These are phyloP conservation scores for Pilophorus perplexus DNA, from an alignment of 2,888 invertebrate genomes.

Conservation along the genomic window DNA sequence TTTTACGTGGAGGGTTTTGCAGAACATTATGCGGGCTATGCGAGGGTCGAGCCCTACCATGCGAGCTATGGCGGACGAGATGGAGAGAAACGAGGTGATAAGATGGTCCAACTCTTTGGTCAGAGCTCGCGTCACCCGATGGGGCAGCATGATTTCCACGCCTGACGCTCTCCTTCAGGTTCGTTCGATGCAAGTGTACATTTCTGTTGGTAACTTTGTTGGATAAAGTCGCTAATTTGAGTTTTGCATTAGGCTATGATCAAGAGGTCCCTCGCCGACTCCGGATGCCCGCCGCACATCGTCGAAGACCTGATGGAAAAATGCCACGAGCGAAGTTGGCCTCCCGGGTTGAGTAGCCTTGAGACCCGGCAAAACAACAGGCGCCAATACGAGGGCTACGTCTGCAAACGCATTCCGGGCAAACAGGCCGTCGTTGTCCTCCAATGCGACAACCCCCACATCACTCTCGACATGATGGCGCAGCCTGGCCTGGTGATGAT, in stretches of 20 bases:
- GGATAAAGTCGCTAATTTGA: background rate
- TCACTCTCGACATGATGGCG: slow-evolving; percentile 93
- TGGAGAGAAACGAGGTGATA: slow-evolving; percentile 90
- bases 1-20: slow-evolving; percentile 39
- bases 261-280: slow-evolving; percentile 86
- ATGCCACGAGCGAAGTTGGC: slow-evolving; percentile 95
- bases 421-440: slow-evolving; percentile 94
- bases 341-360: slow-evolving; percentile 83
- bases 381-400: slow-evolving; percentile 88
- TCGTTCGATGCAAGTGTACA: background rate
- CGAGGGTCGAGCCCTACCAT: slow-evolving; percentile 75
- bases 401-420: slow-evolving; percentile 90
- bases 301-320: slow-evolving; percentile 95
- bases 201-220: background rate
- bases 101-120: slow-evolving; percentile 82
- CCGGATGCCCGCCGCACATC: slow-evolving; percentile 89
- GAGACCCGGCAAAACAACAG: slow-evolving; percentile 93
- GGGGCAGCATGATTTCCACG: slow-evolving; percentile 99
- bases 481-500: slow-evolving; percentile 97
- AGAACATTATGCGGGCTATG: slow-evolving; percentile 92
- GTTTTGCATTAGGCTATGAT: slow-evolving; percentile 76
- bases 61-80: slow-evolving; percentile 85
- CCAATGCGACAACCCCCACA: slow-evolving; percentile 91
- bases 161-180: slow-evolving; percentile 92
- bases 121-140: slow-evolving; percentile 85